phyloP scores from a whole-genome alignment of 2,113 vertebrate genomes.

The Tragelaphus imberbis region DNA sequence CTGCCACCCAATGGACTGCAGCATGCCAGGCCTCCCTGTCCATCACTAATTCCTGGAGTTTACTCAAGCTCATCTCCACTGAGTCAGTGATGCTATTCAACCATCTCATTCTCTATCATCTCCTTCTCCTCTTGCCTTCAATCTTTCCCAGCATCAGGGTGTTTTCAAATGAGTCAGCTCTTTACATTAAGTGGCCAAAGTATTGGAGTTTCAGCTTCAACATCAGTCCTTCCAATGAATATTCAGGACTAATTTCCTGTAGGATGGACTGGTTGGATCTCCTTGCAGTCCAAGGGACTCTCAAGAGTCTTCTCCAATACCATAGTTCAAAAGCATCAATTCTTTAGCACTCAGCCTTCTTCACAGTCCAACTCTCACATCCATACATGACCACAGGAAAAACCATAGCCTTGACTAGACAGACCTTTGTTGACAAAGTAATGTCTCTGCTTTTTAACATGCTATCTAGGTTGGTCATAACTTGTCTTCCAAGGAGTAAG shows the following conservation, averaged over 20 bases:
- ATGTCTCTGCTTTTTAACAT: not conserved
- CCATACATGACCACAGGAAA: not conserved
- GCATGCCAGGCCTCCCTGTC: not conserved
- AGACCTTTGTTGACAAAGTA: not conserved
- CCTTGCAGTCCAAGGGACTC: not conserved
- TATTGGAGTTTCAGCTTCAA: not conserved
- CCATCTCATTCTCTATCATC: not conserved
- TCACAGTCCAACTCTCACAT: not conserved
- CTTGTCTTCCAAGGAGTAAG: not conserved
- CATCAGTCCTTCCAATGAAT: not conserved
- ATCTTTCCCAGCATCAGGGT: not conserved
- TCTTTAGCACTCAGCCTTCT: accelerated
- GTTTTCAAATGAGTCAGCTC: not conserved
- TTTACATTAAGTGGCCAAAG: not conserved
- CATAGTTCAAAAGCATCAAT: not conserved
- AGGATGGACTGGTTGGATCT: not conserved
- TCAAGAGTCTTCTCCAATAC: not conserved
- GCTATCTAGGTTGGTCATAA: not conserved
- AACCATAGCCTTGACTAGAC: not conserved
- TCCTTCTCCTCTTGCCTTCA: not conserved
- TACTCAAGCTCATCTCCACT: not conserved
- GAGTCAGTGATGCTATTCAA: not conserved
- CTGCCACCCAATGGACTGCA: not conserved
- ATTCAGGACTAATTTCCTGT: not conserved
- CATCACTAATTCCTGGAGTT: not conserved